Evolutionary conservation across 2,113 vertebrate genomes (phyloP), one percentile per base, ranked within the genome.

Genomic region (Hydropotes inermis): DNA sequence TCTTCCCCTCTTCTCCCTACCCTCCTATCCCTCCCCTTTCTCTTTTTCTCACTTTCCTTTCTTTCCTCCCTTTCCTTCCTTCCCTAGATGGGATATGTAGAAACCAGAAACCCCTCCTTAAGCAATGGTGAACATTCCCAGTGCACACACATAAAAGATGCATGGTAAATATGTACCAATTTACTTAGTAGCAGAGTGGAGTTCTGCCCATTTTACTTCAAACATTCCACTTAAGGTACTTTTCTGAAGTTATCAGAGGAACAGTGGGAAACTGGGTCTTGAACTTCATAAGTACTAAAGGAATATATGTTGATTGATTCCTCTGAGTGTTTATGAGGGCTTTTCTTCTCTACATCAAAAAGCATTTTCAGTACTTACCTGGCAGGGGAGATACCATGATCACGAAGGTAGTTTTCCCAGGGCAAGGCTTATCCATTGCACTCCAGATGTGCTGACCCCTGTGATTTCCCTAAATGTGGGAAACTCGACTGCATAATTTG

Each of bases 231-330:
- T 84, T 97, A 91, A 45, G 45, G 10, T 83, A 45, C 58, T 87
- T 94, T 94, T 74, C 50, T 96, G 64, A 95, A 91, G n/a, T 95
- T 91, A 81, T 13, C 52, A 57, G 23, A 79, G 4, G 6, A 92
- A 67, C n/a, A 70, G 19, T 89, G 84, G 84, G 60, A 91, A 91
- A 57, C 55, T 76, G 43, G n/a, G 50, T n/a, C 78, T 89, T 95
- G 39, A 81, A 58, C 19, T 57, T 87, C 36, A 50, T 93, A 91
- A 84, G 39, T 88, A 57, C 61, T 84, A 67, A 95, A 64, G 61
- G 57, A 89, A 21, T 95, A 58, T 84, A 91, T 93, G 64, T 74
- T 60, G 3, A n/a, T 89, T 85, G 58, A 93, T 91, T 91, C 2
- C 2, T 89, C 82, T 74, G 57, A 81, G 17, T 87, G 33, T 81